Conservation (phyloP, 2,113 vertebrate genomes). For the Prolemur simus region DNA sequence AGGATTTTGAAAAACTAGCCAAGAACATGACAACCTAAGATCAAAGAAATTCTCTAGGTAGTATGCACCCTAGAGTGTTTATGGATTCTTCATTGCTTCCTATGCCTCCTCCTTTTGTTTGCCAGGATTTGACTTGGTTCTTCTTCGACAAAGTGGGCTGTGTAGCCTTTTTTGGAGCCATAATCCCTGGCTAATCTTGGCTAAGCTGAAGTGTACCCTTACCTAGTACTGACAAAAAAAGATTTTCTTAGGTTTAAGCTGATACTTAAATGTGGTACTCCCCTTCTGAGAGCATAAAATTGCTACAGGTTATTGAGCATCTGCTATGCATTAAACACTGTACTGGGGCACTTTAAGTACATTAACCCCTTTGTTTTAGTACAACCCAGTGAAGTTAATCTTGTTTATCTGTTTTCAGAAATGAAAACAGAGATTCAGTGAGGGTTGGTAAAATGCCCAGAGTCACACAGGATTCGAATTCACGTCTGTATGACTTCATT, state of each 20-base stretch:
- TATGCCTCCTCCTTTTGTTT: not conserved
- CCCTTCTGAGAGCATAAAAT: not conserved
- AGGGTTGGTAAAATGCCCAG: not conserved
- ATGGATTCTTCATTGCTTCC: slow-evolving; percentile 10
- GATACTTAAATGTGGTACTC: not conserved
- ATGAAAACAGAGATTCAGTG: not conserved
- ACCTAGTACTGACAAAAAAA: not conserved
- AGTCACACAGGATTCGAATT: slow-evolving; percentile 1
- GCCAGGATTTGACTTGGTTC: slow-evolving; percentile 22
- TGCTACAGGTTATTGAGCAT: not conserved
- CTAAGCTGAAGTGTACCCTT: slow-evolving; percentile 33
- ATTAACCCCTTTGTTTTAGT: not conserved
- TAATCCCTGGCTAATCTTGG: slow-evolving; percentile 8
- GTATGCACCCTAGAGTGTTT: not conserved
- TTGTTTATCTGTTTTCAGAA: slow-evolving; percentile 27
- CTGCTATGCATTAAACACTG: not conserved
- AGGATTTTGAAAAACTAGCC: slow-evolving; percentile 38
- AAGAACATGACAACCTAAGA: slow-evolving; percentile 49
- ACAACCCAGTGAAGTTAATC: not conserved
- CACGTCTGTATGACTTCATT: not conserved
- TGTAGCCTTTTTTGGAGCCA: not conserved
- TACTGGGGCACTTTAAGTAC: not conserved
- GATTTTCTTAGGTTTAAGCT: slow-evolving; percentile 24
- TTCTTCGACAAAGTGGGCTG: not conserved
- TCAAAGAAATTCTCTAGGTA: slow-evolving; percentile 49